phyloP scores from a whole-genome alignment of 2,113 vertebrate species.

The Chrysemys picta region DNA sequence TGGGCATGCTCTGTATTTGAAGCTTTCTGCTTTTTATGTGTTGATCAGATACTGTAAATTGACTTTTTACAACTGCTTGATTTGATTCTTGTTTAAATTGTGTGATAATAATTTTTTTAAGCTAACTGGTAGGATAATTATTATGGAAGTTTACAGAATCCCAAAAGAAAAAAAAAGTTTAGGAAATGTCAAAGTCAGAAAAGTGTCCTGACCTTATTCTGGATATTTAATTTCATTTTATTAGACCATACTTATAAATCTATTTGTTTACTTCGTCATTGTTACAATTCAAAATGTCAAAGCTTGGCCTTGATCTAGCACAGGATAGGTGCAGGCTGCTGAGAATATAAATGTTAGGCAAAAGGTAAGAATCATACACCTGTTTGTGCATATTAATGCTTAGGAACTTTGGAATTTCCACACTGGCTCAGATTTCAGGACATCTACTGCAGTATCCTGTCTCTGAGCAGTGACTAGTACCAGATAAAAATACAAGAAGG shows the following conservation, averaged over 20 bases:
- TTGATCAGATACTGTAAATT: neutral
- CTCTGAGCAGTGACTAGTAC: neutral
- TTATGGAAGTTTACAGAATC: neutral
- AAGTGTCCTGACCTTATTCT: neutral
- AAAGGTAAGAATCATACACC: neutral
- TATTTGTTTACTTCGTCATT: neutral
- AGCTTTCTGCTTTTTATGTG: fast-evolving
- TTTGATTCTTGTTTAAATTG: neutral
- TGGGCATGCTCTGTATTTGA: neutral
- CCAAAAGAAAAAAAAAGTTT: neutral
- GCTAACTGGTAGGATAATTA: neutral
- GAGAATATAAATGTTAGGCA: neutral
- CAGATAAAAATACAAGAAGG: neutral
- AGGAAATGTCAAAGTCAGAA: neutral
- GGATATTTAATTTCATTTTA: neutral
- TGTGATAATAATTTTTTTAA: neutral
- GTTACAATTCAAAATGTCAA: neutral
- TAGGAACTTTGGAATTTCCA: neutral
- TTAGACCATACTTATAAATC: neutral
- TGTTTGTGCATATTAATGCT: neutral
- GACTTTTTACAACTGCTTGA: neutral
- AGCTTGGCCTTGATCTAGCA: neutral
- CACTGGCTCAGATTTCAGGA: neutral
- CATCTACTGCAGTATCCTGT: neutral
- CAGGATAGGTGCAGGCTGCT: neutral